Evolutionary conservation across 2,888 invertebrate genomes (phyloP).

Genomic region (Lithosia quadra): DNA sequence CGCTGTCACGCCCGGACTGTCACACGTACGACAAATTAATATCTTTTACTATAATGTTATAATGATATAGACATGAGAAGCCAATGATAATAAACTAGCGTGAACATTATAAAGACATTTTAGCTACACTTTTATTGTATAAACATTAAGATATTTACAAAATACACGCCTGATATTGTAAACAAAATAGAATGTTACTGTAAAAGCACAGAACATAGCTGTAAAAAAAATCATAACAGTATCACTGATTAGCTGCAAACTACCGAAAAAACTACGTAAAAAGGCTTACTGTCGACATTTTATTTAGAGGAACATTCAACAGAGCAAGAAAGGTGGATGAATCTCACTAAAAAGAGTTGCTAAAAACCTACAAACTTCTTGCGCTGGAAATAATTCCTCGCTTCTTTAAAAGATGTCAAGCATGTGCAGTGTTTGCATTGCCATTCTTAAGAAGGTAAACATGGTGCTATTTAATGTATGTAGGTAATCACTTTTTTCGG

Average conservation of each 20-base stretch:
- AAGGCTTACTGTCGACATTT: not conserved
- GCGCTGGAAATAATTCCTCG: not conserved
- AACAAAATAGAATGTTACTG: not conserved
- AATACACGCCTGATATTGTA: not conserved
- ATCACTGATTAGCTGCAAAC: no score
- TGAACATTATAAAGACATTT: not conserved
- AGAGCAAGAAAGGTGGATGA: not conserved
- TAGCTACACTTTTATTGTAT: no score
- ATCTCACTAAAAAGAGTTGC: not conserved
- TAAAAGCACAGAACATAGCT: not conserved
- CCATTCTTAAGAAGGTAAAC: no score
- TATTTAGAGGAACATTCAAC: slow-evolving; percentile 1
- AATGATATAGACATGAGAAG: no score
- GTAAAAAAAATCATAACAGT: not conserved
- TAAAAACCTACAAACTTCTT: not conserved
- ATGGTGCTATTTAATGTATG: not conserved
- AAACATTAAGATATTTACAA: not conserved
- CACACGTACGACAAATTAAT: no score
- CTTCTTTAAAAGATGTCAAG: not conserved
- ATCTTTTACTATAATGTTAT: no score
- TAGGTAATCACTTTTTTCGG: slow-evolving; percentile 51
- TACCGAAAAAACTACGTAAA: no score
- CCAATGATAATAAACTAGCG: not conserved
- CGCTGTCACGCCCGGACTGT: no score
- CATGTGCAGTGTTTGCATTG: no score